Evolutionary conservation across 1,140 invertebrate species (phyloP).

Genomic region (Pinna nobilis): DNA sequence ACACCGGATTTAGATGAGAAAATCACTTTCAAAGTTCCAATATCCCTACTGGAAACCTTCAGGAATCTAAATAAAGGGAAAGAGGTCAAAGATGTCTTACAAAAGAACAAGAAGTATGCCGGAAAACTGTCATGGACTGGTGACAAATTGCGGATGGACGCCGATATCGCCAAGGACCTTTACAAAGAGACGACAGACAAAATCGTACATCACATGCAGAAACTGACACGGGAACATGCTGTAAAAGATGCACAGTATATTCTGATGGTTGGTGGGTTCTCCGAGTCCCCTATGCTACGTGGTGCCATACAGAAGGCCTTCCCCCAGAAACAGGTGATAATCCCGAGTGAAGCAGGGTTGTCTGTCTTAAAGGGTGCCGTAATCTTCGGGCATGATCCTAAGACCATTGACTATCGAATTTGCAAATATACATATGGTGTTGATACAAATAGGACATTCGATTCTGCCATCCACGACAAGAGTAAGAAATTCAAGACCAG

Average conservation of each 20-base stretch:
- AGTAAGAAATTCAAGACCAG: neutral
- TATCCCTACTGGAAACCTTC: conserved; percentile 21
- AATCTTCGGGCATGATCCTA: conserved; percentile 38
- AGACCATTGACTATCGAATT: conserved; percentile 17
- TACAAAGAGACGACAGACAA: conserved; percentile 27
- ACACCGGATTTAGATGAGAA: neutral
- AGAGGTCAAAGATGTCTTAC: conserved; percentile 6
- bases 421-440: conserved; percentile 36
- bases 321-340: conserved; percentile 21
- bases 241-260: conserved; percentile 1
- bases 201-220: conserved; percentile 16
- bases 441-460: conserved; percentile 1
- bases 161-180: conserved; percentile 4
- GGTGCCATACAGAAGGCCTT: conserved; percentile 21
- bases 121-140: neutral
- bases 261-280: conserved; percentile 46
- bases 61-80: neutral
- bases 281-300: conserved; percentile 37
- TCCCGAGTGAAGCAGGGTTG: conserved; percentile 33
- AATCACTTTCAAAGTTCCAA: conserved; percentile 26
- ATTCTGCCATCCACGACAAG: neutral
- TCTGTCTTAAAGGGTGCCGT: conserved; percentile 41
- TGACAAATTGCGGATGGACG: conserved; percentile 26
- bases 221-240: neutral
- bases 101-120: neutral